Conservation (phyloP, 2,113 vertebrate species). For the Spea bombifrons region DNA sequence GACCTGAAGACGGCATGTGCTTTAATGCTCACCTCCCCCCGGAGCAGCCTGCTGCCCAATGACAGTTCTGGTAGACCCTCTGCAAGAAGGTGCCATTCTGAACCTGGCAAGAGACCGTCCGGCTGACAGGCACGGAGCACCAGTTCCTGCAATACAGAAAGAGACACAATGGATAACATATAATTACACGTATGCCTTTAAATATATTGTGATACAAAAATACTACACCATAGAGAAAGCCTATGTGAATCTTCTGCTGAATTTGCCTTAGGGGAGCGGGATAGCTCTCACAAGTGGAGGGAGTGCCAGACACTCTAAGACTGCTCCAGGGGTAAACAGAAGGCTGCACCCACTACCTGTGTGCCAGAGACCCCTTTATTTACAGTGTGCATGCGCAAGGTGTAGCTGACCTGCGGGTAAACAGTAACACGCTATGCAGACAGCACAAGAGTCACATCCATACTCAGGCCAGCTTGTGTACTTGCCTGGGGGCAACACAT, state of each 20-base stretch:
- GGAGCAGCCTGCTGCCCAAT: conserved; percentile 86
- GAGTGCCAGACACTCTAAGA: conserved; percentile 32
- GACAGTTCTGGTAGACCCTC: conserved; percentile 87
- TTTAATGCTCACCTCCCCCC: conserved; percentile 76
- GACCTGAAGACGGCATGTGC: neutral
- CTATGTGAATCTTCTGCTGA: neutral
- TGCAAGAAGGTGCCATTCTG: conserved; percentile 93
- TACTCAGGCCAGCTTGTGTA: too few species aligned
- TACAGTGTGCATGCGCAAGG: neutral
- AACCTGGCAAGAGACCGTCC: conserved; percentile 84
- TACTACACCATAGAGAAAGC: neutral
- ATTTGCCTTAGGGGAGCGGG: conserved; percentile 7
- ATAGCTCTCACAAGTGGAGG: conserved; percentile 15
- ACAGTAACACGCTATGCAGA: neutral
- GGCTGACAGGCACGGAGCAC: conserved; percentile 87
- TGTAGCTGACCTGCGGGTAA: neutral
- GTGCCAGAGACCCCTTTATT: conserved; percentile 7
- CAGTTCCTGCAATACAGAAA: conserved; percentile 77
- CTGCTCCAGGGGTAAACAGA: conserved; percentile 31
- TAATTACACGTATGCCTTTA: neutral
- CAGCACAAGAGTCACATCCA: too few species aligned
- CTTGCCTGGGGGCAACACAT: too few species aligned
- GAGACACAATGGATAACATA: too few species aligned
- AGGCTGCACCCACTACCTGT: neutral
- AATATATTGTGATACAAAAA: neutral